A percentile compares a stretch with the other conserved stretches of the same genome.
Conservation (phyloP, 2,113 vertebrate genomes). For the Amazona vittata region DNA sequence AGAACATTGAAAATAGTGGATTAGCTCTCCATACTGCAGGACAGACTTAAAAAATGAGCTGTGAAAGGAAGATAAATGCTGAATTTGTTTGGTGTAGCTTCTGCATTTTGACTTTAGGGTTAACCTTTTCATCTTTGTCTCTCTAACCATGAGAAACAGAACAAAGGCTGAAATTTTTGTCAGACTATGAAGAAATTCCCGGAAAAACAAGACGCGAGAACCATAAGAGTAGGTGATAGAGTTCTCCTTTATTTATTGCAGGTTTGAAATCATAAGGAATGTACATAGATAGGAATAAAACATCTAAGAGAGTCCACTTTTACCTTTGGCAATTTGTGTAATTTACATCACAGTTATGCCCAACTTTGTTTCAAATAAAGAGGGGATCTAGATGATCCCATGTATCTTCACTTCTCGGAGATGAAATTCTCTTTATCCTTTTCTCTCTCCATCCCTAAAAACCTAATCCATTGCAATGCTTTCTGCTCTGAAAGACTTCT, state of each 20-base stretch:
- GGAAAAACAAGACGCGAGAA: not conserved
- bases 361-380: not conserved
- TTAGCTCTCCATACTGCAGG: not conserved
- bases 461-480: not conserved
- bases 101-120: not conserved
- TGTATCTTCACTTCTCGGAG: not conserved
- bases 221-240: not conserved
- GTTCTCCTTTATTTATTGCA: not conserved
- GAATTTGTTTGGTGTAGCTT: not conserved
- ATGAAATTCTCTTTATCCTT: not conserved
- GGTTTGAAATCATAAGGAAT: not conserved
- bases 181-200: not conserved
- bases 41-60: not conserved
- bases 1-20: not conserved
- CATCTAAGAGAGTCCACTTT: not conserved
- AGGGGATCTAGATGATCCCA: not conserved
- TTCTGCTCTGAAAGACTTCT: not conserved
- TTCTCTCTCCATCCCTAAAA: not conserved
- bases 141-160: not conserved
- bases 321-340: not conserved
- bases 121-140: slow-evolving; percentile 5
- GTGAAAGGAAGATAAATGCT: not conserved
- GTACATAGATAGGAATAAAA: not conserved
- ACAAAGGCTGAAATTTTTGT: not conserved
- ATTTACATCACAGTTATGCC: not conserved